Base-by-base conservation (phyloP, 2,113 vertebrate species). In the Pachypanchax playfairii region DNA sequence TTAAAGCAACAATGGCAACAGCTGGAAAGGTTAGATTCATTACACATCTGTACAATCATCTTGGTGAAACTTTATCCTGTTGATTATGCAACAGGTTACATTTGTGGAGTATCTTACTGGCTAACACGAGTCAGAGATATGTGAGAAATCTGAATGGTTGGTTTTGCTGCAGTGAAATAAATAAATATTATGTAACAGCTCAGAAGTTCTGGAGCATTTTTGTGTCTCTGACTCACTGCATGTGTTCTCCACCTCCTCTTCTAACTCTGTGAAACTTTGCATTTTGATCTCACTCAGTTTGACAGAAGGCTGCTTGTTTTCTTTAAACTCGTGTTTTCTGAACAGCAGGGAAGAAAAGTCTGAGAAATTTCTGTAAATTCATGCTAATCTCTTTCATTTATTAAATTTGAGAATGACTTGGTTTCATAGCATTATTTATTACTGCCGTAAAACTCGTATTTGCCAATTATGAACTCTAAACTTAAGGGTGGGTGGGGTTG, bases 1-100 rank as follows among this genome's bases (percentile, higher is more conserved):
- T 46, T 41, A 25, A 44, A 41, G 39, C 39, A 60, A 43, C 42
- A 51, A 85, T 85, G 83, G 14, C 66, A 48, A 82, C 79, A 54
- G 66, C 55, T 66, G 76, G 70, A 7, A 79, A 77, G 41, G 83
- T 82, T 60, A 46, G 44, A 22, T 22, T 14, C 39, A 17, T 2
- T 21, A 15, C 22, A 41, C 35, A 39, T 36, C 10, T 41, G 9
- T 28, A 17, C 15, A 25, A 8, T 26, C 13, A 26, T 17, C 25
- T 36, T 36, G n/a, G n/a, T 13, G 8, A 36, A 4, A 22, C 4
- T 1, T 22, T 17, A 11, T n/a, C 3, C 10, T 13, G 10, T 14
- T 31, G 3, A 6, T 38, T n/a, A 6, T n/a, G 25, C 25, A 13
- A 14, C 12, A 22, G 18, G 11, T 29, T 10, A 17, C 10, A 35